Evolutionary conservation across 2,113 vertebrate species (phyloP).

Genomic region (Sus scrofa): T2T-Sscrofa CM000820.6:70610001-70610500

Average conservation of each 20-base stretch:
- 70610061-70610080: not conserved
- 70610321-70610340: too few species aligned
- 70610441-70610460: not conserved
- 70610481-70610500: constrained; percentile 43
- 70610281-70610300: too few species aligned
- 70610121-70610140: not conserved
- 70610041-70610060: not conserved
- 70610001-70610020: not conserved
- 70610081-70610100: not conserved
- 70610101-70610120: constrained; percentile 26
- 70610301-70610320: too few species aligned
- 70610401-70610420: not conserved
- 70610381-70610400: not conserved
- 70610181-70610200: not conserved
- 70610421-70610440: constrained; percentile 22
- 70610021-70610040: not conserved
- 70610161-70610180: constrained; percentile 8
- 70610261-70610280: too few species aligned
- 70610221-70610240: too few species aligned
- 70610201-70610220: too few species aligned
- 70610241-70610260: too few species aligned
- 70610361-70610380: too few species aligned
- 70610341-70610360: too few species aligned
- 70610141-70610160: not conserved
- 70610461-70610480: not conserved